Evolutionary conservation across 92 coral and sea anemone species (phyloP), one percentile per base, ranked within the genome.

Genomic region (Porites lobata): DNA sequence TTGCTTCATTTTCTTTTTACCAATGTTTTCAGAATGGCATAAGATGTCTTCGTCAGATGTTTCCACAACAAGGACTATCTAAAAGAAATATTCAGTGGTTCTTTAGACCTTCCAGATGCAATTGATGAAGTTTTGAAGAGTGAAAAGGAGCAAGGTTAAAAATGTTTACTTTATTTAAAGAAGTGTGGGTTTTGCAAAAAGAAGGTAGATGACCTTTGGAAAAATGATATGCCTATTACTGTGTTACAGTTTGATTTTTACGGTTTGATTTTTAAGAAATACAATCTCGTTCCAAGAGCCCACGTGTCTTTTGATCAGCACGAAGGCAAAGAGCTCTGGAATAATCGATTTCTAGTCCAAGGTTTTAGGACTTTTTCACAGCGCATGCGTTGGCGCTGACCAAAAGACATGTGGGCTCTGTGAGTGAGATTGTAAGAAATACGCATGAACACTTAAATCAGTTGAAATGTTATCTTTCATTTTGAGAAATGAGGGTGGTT

Each of bases 41-140:
- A 22, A 21, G 72, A 64, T 64, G 69, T 64, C 69, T 64, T 64
- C 69, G 1, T 64, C 69, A 64, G 69, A 64, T 64, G 69, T 66
- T 66, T 66, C 50, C 72, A 66, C 18, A 22, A 66, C 72, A 66
- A 66, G 24, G 14, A 21, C 24, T 66, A 66, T 66, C 72, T 66
- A 66, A 66, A 66, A 13, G 18, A 66, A 1, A 22, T 66, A 18
- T 66, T 66, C 72, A 66, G 9, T 66, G 72, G 72, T 66, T 66
- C 72, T 43, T 67, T 67, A 67, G 72, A 67, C 72, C 72, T 67
- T 67, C 69, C 69, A 65, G 69, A 65, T 65, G 69, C 69, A 65
- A 65, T 65, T 65, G 69, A 65, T 65, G 69, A 65, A 65, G 69
- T 65, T 65, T 65, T 65, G 69, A 65, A 65, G 69, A 65, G 69